Base-by-base conservation (phyloP, 1,140 invertebrate species). In the Zeugodacus cucurbitae region DNA sequence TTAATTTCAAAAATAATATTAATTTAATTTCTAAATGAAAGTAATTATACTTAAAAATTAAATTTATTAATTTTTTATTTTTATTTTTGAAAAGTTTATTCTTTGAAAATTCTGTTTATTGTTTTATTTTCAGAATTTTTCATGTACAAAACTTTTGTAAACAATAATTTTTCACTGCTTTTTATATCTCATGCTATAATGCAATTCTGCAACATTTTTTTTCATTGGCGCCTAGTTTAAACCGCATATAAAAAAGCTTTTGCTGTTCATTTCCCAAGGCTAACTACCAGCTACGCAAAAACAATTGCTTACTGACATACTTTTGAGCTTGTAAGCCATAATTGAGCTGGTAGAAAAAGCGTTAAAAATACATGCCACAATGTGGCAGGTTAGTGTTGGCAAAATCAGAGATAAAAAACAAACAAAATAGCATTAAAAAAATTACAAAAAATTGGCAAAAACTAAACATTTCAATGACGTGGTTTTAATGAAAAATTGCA, bases 281-380 rank as follows among this genome's bases (percentile, higher is more conserved):
- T 82, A 48, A 82, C 74, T 54, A 48, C 74, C 74, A 82, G n/a
- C 22, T 29, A 82, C 74, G 41, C 74, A 82, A 82, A 62, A 82
- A 48, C 74, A 14, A n/a, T 82, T 82, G 74, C 74, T 74, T 74
- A n/a, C 70, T 82, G 74, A 82, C 74, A 82, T 82, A 82, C 74
- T 82, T 82, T 82, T 82, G 4, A 74, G 70, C 20, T 41, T 74
- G 70, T 37, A 41, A 74, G 20, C 5, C 32, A 41, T 41, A 74
- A 74, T 74, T 74, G 70, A 22, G 22, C 26, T 41, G 64, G 8
- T 70, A 34, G 26, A 70, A 70, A 32, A 70, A 70, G 29, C 26
- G 17, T 41, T 37, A 37, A 74, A 74, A 41, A 2, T 22, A 70
- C 37, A 82, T 48, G 26, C 11, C 26, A 17, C 14, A 48, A 29